Base-by-base conservation (phyloP, 2,113 vertebrate species). In the Calcarius ornatus region DNA sequence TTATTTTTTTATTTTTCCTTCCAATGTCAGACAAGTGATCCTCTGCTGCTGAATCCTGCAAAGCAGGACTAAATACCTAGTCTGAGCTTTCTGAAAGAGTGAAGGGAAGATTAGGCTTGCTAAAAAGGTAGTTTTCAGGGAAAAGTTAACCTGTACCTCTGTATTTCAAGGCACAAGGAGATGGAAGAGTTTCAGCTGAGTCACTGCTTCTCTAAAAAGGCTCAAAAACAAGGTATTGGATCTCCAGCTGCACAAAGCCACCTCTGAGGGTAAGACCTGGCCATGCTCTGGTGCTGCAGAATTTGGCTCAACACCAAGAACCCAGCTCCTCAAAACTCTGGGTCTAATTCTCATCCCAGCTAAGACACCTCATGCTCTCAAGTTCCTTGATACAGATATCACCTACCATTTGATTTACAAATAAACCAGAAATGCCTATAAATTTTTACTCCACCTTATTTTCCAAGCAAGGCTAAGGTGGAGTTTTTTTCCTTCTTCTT, bases 401-500 rank as follows among this genome's bases (percentile, higher is more conserved):
- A 45, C 33, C 10, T 7, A 37, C 45, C 9, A 5, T 48, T 79
- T n/a, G 20, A 56, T 64, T 77, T 54, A 72, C 10, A 30, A 84
- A 69, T 64, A 87, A 83, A 80, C 3, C 10, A 90, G 57, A 72
- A 81, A 78, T 10, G 9, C 6, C 31, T 84, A 37, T 40, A 77
- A 82, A 80, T 63, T 28, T 27, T 75, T 79, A 71, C 14, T 38
- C 31, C 11, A 27, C 3, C 9, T 59, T 48, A 30, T 63, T 68
- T 76, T 73, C 47, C 22, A 54, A 53, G 37, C 25, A 79, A 57
- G 10, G 33, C 9, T 51, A 60, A 56, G 7, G 7, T 60, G 40
- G 2, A 0, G 0, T 21, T 60, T 47, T 54, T 42, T 6, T 2
- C 10, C 4, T 27, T 30, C 14, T 43, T 85, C 9, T 40, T 77